These are phyloP conservation scores for Podilymbus podiceps DNA, from an alignment of 2,113 vertebrate genomes.

Conservation along the genomic window DNA sequence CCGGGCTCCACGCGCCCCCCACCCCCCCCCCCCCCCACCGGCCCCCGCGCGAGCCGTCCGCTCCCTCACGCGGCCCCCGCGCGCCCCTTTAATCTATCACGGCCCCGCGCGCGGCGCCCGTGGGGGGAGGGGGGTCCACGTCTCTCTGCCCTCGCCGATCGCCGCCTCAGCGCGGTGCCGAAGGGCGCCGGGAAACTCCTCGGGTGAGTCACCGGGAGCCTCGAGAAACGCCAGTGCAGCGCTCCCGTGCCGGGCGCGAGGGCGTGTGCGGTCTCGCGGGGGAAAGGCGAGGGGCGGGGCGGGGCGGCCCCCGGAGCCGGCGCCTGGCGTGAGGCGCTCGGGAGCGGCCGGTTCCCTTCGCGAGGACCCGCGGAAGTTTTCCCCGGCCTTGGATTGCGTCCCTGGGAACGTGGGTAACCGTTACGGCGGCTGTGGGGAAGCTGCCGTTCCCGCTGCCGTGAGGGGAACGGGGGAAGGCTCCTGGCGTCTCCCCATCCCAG, in stretches of 20 bases:
- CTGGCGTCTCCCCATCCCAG: fast-evolving
- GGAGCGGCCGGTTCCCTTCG: background rate
- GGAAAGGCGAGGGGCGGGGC: background rate
- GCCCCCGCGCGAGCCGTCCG: background rate
- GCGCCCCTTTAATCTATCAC: background rate
- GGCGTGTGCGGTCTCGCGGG: background rate
- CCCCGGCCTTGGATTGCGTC: background rate
- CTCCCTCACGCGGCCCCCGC: background rate
- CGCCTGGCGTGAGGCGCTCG: background rate
- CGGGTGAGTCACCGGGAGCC: background rate
- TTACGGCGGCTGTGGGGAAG: background rate
- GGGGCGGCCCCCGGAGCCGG: background rate
- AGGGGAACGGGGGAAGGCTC: fast-evolving
- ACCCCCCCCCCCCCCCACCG: background rate
- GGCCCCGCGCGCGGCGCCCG: too few species aligned
- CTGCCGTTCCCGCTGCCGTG: fast-evolving
- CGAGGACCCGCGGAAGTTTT: background rate
- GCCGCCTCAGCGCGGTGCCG: background rate
- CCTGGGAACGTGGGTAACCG: fast-evolving
- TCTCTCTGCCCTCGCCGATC: too few species aligned
- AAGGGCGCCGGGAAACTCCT: background rate
- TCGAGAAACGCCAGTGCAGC: background rate
- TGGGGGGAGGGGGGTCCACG: too few species aligned
- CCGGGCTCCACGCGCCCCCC: background rate
- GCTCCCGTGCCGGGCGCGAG: background rate